These are phyloP conservation scores for Ovis canadensis DNA, from an alignment of 2,113 vertebrate species.

Conservation along the genomic window DNA sequence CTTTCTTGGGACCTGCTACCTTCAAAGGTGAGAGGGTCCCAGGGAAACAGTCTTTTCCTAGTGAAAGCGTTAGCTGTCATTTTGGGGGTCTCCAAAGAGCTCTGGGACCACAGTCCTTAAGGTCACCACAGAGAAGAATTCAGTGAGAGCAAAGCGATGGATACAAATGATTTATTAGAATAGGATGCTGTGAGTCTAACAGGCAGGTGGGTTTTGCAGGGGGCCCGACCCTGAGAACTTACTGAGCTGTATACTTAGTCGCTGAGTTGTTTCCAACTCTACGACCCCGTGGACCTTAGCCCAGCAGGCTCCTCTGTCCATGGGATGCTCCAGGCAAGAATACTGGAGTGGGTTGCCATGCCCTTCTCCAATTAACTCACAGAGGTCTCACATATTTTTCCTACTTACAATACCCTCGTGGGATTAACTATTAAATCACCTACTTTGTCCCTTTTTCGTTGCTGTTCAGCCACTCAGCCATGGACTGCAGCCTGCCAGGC, in stretches of 20 bases:
- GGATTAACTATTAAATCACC: neutral
- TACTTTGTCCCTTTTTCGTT: neutral
- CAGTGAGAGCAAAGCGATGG: neutral
- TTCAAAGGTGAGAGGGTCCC: neutral
- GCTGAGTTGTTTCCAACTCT: neutral
- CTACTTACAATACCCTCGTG: neutral
- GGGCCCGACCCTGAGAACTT: neutral
- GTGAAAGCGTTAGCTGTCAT: neutral
- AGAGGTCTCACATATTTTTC: neutral
- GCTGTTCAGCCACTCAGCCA: neutral
- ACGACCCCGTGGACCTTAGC: accelerated
- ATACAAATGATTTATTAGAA: neutral
- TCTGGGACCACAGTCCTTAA: neutral
- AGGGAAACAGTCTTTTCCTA: neutral
- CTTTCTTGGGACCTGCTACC: neutral
- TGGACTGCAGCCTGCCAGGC: neutral
- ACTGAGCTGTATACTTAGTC: neutral
- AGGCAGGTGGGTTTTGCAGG: neutral
- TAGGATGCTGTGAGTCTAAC: neutral
- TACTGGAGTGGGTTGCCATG: neutral
- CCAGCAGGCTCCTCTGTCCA: neutral
- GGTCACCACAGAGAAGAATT: neutral
- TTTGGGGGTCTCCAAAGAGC: neutral
- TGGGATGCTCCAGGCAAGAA: neutral
- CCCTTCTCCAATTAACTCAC: neutral